phyloP scores from a whole-genome alignment of 2,797 vertebrate genomes.

The Acanthurus leucopareius region DNA sequence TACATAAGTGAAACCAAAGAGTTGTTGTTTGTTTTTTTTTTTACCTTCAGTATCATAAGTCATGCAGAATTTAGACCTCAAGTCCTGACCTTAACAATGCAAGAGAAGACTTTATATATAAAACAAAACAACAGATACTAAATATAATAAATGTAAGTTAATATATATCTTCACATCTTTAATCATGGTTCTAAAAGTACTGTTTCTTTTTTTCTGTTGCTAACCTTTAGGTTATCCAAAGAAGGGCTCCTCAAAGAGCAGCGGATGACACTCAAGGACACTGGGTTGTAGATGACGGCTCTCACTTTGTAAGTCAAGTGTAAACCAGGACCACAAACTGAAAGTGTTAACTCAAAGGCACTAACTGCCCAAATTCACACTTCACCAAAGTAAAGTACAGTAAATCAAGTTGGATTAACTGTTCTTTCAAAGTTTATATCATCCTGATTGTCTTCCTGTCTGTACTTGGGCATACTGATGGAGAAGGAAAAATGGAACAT shows the following conservation, averaged over 20 bases:
- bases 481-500: background rate
- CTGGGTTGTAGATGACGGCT: slow-evolving; percentile 87
- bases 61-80: background rate
- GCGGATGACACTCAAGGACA: slow-evolving; percentile 81
- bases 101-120: background rate
- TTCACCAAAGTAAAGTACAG: slow-evolving; percentile 29
- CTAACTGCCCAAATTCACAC: slow-evolving; percentile 16
- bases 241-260: slow-evolving; percentile 79
- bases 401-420: slow-evolving; percentile 10
- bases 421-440: background rate
- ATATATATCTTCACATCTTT: background rate
- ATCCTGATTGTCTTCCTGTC: slow-evolving; percentile 9
- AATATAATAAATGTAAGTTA: background rate
- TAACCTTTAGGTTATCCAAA: slow-evolving; percentile 80
- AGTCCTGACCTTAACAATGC: background rate
- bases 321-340: slow-evolving; percentile 64
- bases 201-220: slow-evolving; percentile 28
- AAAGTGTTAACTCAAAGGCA: slow-evolving; percentile 32
- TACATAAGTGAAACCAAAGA: background rate
- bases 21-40: background rate
- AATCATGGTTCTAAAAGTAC: background rate
- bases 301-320: slow-evolving; percentile 89
- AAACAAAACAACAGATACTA: background rate
- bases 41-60: background rate
- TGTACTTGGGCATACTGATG: slow-evolving; percentile 4